Percentiles rank a stretch among this genome's conserved stretches.
Conservation (phyloP, 23 tunicate species). For the Trididemnum nubilum region DNA sequence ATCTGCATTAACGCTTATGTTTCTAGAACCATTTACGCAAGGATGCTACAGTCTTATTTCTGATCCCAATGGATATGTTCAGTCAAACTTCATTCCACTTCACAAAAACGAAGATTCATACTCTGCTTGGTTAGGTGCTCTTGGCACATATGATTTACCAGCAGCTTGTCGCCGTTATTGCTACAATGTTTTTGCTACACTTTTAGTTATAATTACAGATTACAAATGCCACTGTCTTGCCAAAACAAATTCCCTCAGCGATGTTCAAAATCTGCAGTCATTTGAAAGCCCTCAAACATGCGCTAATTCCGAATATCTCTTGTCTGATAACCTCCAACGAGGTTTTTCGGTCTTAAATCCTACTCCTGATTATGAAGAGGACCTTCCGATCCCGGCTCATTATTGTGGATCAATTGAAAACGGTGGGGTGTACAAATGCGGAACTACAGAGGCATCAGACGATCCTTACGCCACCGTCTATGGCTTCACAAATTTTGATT, state of each 20-base stretch:
- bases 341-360: slow-evolving; percentile 12
- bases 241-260: neutral
- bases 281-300: neutral
- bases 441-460: slow-evolving; percentile 1
- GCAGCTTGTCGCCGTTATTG: slow-evolving; percentile 7
- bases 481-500: slow-evolving; percentile 6
- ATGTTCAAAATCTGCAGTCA: neutral
- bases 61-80: neutral
- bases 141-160: slow-evolving; percentile 25
- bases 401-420: slow-evolving; percentile 26
- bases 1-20: neutral
- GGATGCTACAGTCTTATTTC: slow-evolving; percentile 20
- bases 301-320: neutral
- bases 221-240: slow-evolving; percentile 12
- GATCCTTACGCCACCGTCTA: neutral
- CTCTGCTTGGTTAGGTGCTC: neutral
- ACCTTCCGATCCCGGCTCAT: neutral
- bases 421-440: slow-evolving; percentile 48
- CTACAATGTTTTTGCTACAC: neutral
- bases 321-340: neutral
- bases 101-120: neutral
- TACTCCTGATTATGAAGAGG: neutral
- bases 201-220: neutral
- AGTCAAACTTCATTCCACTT: neutral
- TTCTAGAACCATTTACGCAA: slow-evolving; percentile 8